Conservation (phyloP, 2,888 invertebrate genomes). For the Acheta domesticus region DNA sequence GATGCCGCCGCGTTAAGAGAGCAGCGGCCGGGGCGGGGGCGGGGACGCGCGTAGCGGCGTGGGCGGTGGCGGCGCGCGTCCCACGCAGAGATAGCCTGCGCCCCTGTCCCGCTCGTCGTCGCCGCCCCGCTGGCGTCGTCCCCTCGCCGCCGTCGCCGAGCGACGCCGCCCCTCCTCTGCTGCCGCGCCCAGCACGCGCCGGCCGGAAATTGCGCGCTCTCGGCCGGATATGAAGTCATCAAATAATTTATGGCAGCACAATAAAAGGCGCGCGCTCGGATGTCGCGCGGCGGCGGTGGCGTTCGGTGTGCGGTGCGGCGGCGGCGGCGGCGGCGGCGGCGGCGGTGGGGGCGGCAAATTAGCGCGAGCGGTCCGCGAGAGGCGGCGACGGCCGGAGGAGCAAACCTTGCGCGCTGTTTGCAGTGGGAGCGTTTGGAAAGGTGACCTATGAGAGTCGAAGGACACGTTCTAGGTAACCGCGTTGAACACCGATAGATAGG, state of each 20-base stretch:
- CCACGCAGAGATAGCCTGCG: neutral
- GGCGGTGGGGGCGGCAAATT: neutral
- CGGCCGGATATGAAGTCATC: slow-evolving; percentile 18
- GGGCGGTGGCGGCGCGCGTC: neutral
- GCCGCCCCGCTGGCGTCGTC: neutral
- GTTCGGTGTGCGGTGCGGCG: neutral
- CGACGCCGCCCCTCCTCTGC: neutral
- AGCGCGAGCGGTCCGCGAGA: neutral
- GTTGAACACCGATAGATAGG: no score
- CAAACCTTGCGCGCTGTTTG: no score
- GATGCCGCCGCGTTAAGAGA: neutral
- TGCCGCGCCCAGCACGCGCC: neutral
- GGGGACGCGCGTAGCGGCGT: neutral
- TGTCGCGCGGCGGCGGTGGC: neutral
- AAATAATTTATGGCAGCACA: slow-evolving; percentile 7
- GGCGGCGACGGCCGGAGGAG: neutral
- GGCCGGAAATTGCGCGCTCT: neutral
- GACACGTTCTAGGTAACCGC: no score
- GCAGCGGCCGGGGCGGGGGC: neutral
- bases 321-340: neutral
- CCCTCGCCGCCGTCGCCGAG: neutral
- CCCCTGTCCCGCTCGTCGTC: neutral
- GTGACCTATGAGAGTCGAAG: no score
- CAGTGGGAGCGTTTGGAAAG: no score
- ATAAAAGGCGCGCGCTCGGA: slow-evolving; percentile 18